These are phyloP conservation scores for Clarias magur DNA, from an alignment of 2,113 vertebrate species.

Conservation along the genomic window DNA sequence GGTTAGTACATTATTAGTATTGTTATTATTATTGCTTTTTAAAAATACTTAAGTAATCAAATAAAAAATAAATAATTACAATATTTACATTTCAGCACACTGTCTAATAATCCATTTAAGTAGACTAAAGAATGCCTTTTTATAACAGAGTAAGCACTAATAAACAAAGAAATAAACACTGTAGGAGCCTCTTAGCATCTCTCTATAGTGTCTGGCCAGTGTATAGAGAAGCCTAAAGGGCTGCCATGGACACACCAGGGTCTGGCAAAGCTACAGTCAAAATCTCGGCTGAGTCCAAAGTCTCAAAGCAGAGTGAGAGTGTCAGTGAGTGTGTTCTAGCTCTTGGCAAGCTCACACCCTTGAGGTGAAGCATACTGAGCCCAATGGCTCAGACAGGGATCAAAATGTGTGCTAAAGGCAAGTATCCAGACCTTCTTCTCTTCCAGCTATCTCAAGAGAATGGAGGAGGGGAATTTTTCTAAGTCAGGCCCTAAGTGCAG, in stretches of 20 bases:
- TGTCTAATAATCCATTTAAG: background rate
- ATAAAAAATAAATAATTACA: background rate
- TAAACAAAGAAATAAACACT: slow-evolving; percentile 23
- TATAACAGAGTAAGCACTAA: background rate
- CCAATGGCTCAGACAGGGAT: slow-evolving; percentile 45
- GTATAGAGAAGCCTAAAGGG: slow-evolving; percentile 37
- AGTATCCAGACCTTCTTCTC: slow-evolving; percentile 30
- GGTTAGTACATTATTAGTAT: too few species aligned
- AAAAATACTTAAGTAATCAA: too few species aligned
- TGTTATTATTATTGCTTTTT: too few species aligned
- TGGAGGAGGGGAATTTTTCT: background rate
- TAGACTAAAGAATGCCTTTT: background rate
- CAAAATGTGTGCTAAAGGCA: slow-evolving; percentile 38
- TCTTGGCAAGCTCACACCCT: slow-evolving; percentile 26
- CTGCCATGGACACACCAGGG: slow-evolving; percentile 50
- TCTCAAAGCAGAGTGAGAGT: slow-evolving; percentile 26
- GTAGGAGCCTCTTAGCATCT: slow-evolving; percentile 34
- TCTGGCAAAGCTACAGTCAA: slow-evolving; percentile 51
- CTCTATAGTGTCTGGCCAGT: slow-evolving; percentile 41
- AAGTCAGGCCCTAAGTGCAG: slow-evolving; percentile 22
- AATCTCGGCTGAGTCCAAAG: slow-evolving; percentile 25
- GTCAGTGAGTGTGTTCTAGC: slow-evolving; percentile 27
- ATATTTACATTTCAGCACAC: background rate
- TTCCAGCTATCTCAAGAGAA: slow-evolving; percentile 14
- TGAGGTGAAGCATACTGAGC: slow-evolving; percentile 28